Evolutionary conservation across 1,140 invertebrate species (phyloP).

Genomic region (Euura saliciscinereae): DNA sequence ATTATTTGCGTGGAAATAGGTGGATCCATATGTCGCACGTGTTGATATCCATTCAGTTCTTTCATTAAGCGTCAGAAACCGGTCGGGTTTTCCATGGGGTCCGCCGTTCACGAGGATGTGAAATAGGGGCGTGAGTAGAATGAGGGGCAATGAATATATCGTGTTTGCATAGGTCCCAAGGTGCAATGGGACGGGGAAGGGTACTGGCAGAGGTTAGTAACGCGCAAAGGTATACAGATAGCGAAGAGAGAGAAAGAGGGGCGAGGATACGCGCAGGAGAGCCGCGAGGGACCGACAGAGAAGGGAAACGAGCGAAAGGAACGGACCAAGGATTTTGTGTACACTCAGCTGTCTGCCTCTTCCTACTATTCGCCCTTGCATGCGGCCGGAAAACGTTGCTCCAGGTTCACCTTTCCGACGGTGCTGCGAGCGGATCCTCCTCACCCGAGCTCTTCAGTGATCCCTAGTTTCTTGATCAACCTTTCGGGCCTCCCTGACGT

Average conservation of each 20-base stretch:
- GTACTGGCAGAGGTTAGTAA: not conserved
- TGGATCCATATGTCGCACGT: too few species aligned
- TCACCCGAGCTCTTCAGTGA: too few species aligned
- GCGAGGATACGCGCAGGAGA: slow-evolving; percentile 20
- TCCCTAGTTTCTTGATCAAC: too few species aligned
- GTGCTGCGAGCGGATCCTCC: not conserved
- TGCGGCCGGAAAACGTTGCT: too few species aligned
- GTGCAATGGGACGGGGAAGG: slow-evolving; percentile 23
- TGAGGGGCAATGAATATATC: slow-evolving; percentile 32
- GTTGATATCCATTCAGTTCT: too few species aligned
- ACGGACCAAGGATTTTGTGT: slow-evolving; percentile 32
- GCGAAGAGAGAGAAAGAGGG: slow-evolving; percentile 10
- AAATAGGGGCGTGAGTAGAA: not conserved
- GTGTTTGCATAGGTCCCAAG: slow-evolving; percentile 39
- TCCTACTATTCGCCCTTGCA: not conserved
- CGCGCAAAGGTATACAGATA: slow-evolving; percentile 12
- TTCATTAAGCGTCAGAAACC: too few species aligned
- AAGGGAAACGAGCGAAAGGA: slow-evolving; percentile 15
- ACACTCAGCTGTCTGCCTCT: slow-evolving; percentile 42
- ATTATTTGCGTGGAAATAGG: too few species aligned
- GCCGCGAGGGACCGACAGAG: slow-evolving; percentile 15
- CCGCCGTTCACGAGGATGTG: not conserved
- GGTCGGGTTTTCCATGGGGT: too few species aligned
- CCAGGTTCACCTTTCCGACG: not conserved
- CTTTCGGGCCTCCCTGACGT: too few species aligned